These are phyloP conservation scores for Elysia chlorotica DNA, from an alignment of 1,140 invertebrate genomes.

Conservation along the genomic window DNA sequence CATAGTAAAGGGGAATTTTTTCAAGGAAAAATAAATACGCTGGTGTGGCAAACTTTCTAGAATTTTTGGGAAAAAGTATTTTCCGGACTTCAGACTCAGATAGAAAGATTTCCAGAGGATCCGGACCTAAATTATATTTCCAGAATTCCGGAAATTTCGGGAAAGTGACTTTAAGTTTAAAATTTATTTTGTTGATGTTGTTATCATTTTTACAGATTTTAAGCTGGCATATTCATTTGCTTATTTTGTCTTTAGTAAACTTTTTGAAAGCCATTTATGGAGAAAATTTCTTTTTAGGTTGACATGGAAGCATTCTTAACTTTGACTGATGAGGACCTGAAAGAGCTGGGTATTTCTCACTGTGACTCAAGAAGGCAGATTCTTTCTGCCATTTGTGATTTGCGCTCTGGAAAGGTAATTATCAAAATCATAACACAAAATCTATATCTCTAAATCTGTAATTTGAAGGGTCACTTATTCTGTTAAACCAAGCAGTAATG, in stretches of 20 bases:
- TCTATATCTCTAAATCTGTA: background rate
- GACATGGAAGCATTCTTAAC: conserved; percentile 63
- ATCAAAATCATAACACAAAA: background rate
- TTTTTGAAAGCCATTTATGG: too few relatives aligned
- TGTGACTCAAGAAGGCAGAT: conserved; percentile 56
- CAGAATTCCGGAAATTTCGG: background rate
- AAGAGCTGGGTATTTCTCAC: conserved; percentile 59
- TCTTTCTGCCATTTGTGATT: conserved; percentile 55
- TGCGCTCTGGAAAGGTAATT: conserved; percentile 57
- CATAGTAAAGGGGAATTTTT: too few relatives aligned
- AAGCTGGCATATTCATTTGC: too few relatives aligned
- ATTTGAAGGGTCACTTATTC: background rate
- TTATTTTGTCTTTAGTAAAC: too few relatives aligned
- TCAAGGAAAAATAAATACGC: too few relatives aligned
- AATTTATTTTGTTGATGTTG: too few relatives aligned
- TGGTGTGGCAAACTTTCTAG: too few relatives aligned
- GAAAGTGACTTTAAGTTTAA: too few relatives aligned
- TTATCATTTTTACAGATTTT: too few relatives aligned
- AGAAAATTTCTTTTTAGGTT: conserved; percentile 48
- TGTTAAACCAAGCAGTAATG: background rate
- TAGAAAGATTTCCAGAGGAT: too few relatives aligned
- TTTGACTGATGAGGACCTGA: conserved; percentile 57
- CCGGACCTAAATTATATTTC: background rate
- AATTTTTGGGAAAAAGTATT: too few relatives aligned
- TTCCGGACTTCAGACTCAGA: too few relatives aligned